Evolutionary conservation across 2,888 invertebrate genomes (phyloP).

Genomic region (Euplexia lucipara): DNA sequence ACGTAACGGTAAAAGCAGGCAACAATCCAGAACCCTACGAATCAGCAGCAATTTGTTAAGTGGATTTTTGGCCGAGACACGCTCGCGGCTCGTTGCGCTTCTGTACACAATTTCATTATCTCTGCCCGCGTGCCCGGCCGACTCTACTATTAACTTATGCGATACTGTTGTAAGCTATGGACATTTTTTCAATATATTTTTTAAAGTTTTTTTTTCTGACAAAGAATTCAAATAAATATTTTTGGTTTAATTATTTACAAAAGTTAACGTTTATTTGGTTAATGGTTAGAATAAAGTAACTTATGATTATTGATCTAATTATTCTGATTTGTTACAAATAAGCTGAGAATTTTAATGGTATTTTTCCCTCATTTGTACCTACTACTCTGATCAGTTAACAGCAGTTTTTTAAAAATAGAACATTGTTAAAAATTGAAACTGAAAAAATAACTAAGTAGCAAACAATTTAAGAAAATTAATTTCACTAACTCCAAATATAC

Average conservation of each 20-base stretch:
- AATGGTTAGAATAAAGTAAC: neutral
- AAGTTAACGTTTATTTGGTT: neutral
- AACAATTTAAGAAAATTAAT: no score
- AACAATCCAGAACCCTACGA: constrained; percentile 90
- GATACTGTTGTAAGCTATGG: constrained; percentile 84
- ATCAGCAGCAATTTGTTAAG: constrained; percentile 92
- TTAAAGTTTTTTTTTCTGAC: neutral
- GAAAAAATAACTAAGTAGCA: no score
- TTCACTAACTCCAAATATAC: neutral
- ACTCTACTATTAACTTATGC: constrained; percentile 88
- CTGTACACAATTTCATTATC: constrained; percentile 91
- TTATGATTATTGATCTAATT: no score
- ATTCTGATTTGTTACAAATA: no score
- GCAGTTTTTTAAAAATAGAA: no score
- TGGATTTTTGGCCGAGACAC: constrained; percentile 91
- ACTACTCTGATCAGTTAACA: no score
- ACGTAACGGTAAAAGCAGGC: constrained; percentile 88
- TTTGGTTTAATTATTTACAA: neutral
- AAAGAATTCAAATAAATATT: neutral
- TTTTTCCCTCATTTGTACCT: no score
- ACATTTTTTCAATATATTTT: constrained; percentile 74
- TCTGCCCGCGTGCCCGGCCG: constrained; percentile 85
- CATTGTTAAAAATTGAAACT: no score
- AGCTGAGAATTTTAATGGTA: no score
- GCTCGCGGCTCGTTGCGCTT: constrained; percentile 90